Evolutionary conservation across 2,888 invertebrate genomes (phyloP), one percentile per base, ranked within the genome.

Genomic region (Leuctra nigra): DNA sequence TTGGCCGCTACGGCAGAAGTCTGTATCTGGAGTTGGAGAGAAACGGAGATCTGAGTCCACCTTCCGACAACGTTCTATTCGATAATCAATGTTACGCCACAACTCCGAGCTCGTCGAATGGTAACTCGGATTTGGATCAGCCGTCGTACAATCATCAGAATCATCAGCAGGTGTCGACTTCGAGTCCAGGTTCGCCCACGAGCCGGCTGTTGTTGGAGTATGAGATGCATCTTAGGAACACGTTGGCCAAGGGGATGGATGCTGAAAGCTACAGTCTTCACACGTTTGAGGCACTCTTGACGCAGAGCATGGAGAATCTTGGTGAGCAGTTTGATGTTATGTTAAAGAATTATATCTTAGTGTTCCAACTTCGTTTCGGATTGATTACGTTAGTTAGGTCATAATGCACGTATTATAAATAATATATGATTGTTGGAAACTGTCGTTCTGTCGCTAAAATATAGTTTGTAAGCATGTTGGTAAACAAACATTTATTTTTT

Each of bases 1-100:
- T 86, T 68, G 83, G 83, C 52, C 76, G 61, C 7, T 35, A 53
- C 58, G 61, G 75, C 74, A 1, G 76, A 20, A 85, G 85, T 29
- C 72, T 88, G 59, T 91, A 91, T 72, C 76, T 89, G 66, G 89
- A 90, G 73, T 77, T 91, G 69, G 89, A 90, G 69, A 77, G 86
- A 1, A 82, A 83, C 68, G 70, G 81, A 55, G 81, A 81, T 66
- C 74, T 78, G 63, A 92, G 92, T 1, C 93, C 93, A 54, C 91
- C 93, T 2, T 93, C 93, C 53, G 93, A 94, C 74, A 91, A 91
- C 73, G 91, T 91, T 62, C 87, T 91, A 77, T 93, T 93, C 72
- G 93, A 94, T 80, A 92, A 93, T 77, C 91, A 91, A 72, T 93
- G 93, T 76, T 93, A 94, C 74, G 93, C 93, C 29, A 93, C 93